Conservation (phyloP, 2,888 invertebrate species). For the Abrostola tripartita region DNA sequence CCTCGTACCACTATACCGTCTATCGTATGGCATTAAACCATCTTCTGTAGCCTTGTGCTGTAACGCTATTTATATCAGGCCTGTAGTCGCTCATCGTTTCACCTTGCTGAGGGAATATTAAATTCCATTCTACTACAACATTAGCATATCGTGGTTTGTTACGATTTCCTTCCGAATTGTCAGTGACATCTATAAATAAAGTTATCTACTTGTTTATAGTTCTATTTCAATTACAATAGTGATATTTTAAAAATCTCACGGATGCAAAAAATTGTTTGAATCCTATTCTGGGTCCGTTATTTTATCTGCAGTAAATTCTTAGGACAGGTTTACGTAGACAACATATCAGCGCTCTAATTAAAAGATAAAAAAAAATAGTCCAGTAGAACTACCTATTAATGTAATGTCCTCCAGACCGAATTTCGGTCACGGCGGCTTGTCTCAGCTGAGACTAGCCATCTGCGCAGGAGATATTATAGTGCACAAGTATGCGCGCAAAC, state of each 20-base stretch:
- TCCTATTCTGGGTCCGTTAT: no score
- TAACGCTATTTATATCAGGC: constrained; percentile 26
- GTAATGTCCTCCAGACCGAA: no score
- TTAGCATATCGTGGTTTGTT: constrained; percentile 19
- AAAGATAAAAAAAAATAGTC: no score
- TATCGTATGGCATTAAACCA: constrained; percentile 25
- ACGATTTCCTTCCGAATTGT: constrained; percentile 4
- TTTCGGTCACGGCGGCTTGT: no score
- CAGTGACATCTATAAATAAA: background rate
- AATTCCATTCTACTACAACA: constrained; percentile 10
- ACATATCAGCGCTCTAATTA: no score
- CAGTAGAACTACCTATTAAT: no score
- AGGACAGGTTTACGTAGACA: no score
- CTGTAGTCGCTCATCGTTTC: constrained; percentile 25
- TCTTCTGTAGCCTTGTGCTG: constrained; percentile 37
- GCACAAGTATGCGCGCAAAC: no score
- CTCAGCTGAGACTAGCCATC: no score
- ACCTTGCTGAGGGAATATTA: constrained; percentile 30
- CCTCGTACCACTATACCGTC: constrained; percentile 42
- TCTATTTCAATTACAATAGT: background rate
- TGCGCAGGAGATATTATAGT: no score
- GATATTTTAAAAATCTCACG: background rate
- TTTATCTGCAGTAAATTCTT: no score
- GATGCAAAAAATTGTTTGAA: no score
- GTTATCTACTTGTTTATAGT: background rate